A percentile compares a stretch with the other conserved stretches of the same genome.
phyloP scores from a whole-genome alignment of 2,888 invertebrate genomes.

The Drosophila phalerata region DNA sequence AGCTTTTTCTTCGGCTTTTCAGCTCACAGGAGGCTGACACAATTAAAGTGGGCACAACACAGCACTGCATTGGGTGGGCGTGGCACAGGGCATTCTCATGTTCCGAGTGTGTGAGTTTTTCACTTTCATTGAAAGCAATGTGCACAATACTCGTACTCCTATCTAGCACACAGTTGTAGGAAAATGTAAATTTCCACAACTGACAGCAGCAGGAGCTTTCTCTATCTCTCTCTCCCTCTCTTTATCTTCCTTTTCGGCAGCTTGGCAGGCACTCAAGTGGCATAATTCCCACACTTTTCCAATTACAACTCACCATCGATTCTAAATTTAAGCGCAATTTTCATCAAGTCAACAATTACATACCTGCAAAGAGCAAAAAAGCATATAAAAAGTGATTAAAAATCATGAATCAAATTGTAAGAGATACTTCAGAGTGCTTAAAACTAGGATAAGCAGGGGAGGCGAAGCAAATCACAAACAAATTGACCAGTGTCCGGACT shows the following conservation, averaged over 20 bases:
- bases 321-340: conserved; percentile 5
- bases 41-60: conserved; percentile 35
- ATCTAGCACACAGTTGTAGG: not conserved
- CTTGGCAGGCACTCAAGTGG: conserved; percentile 16
- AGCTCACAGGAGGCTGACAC: conserved; percentile 33
- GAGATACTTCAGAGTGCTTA: conserved; percentile 26
- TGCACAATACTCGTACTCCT: not conserved
- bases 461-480: conserved; percentile 66
- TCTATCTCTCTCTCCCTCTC: not conserved
- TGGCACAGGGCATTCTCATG: conserved; percentile 2
- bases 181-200: conserved; percentile 7
- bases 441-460: conserved; percentile 3
- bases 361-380: conserved; percentile 54
- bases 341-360: conserved; percentile 40
- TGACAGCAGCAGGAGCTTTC: conserved; percentile 15
- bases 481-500: conserved; percentile 55
- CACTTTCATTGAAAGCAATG: conserved; percentile 32
- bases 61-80: conserved; percentile 15
- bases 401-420: conserved; percentile 7
- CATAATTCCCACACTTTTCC: conserved; percentile 15
- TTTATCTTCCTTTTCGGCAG: not conserved
- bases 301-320: conserved; percentile 22
- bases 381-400: conserved; percentile 23
- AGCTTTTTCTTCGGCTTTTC: conserved; percentile 16
- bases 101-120: conserved; percentile 25